These are phyloP conservation scores for Desmodus rotundus DNA, from an alignment of 2,113 vertebrate genomes.

Conservation along the genomic window DNA sequence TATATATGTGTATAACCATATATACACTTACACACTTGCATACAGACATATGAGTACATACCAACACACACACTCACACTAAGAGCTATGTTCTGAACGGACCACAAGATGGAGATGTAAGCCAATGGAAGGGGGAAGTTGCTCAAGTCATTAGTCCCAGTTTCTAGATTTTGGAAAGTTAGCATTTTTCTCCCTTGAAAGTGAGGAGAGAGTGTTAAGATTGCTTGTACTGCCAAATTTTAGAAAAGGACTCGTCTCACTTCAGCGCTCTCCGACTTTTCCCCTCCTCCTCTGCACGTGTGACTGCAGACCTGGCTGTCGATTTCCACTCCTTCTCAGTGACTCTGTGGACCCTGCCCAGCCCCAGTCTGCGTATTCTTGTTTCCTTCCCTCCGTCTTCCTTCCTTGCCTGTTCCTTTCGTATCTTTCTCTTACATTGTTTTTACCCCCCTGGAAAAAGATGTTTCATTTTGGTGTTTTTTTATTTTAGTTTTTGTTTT, in stretches of 20 bases:
- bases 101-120: slow-evolving; percentile 41
- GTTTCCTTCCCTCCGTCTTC: neutral
- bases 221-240: neutral
- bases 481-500: neutral
- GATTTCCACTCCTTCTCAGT: neutral
- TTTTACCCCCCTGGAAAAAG: neutral
- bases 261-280: no score
- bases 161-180: neutral
- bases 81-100: neutral
- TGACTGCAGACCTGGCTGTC: neutral
- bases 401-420: neutral
- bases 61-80: neutral
- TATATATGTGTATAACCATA: neutral
- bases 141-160: neutral
- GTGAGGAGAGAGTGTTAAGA: neutral
- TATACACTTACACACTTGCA: neutral
- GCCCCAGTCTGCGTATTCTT: neutral
- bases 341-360: neutral
- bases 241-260: neutral
- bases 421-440: neutral
- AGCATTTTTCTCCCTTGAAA: neutral
- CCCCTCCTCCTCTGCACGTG: neutral
- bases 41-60: fast-evolving
- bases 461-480: neutral
- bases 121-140: neutral